Conservation (phyloP, 1,140 invertebrate genomes). For the Campodea augens region DNA sequence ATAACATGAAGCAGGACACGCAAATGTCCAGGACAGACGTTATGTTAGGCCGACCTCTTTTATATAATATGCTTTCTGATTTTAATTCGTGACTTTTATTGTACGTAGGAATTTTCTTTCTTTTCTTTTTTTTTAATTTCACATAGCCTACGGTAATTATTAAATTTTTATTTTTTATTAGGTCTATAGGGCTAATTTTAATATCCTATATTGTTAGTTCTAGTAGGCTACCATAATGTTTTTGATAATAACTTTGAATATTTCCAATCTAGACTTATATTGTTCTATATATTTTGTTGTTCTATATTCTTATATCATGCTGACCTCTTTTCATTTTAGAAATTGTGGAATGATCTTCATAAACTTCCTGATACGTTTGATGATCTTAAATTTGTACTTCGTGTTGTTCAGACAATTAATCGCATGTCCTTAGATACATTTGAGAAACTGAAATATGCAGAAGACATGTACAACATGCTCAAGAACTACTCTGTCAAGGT, state of each 20-base stretch:
- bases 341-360: slow-evolving; percentile 37
- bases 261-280: too few relatives aligned
- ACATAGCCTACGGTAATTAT: too few relatives aligned
- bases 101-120: too few relatives aligned
- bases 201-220: background rate
- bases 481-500: slow-evolving; percentile 21
- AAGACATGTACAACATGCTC: slow-evolving; percentile 29
- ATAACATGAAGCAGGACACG: too few relatives aligned
- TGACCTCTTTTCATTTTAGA: slow-evolving; percentile 26
- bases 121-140: too few relatives aligned
- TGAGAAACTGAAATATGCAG: slow-evolving; percentile 40
- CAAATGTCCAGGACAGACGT: too few relatives aligned
- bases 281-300: too few relatives aligned
- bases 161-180: too few relatives aligned
- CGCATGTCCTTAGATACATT: slow-evolving; percentile 47
- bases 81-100: too few relatives aligned
- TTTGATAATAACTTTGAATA: slow-evolving; percentile 1
- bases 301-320: too few relatives aligned
- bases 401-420: slow-evolving; percentile 52
- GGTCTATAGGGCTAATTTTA: background rate
- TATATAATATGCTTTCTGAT: too few relatives aligned
- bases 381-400: slow-evolving; percentile 64
- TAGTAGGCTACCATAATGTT: background rate
- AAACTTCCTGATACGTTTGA: slow-evolving; percentile 51
- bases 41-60: too few relatives aligned